Base-by-base conservation (phyloP, 1,140 invertebrate species). In the Drosophila nigromelanica region DNA sequence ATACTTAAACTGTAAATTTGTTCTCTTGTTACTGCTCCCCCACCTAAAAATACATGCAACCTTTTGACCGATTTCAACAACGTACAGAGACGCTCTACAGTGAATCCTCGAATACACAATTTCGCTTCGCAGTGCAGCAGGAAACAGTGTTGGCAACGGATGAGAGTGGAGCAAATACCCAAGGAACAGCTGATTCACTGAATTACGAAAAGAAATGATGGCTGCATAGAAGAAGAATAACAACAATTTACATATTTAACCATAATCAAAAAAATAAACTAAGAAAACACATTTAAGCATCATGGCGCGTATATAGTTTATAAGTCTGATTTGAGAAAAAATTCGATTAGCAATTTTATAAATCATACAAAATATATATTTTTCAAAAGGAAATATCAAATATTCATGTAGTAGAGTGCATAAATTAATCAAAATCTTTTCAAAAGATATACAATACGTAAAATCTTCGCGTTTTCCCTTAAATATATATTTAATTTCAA, bases 1-100 rank as follows among this genome's bases (percentile, higher is more conserved):
- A 77, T 86, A 73, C 80, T 78, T 64, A 89, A 89, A 70, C 79
- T 89, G 72, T 69, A 79, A 73, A 76, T 90, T 76, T 90, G 51
- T 90, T 79, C 81, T 90, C 70, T 81, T 86, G 62, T 89, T 85
- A 89, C 64, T 73, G 62, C 62, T 37, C 77, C 59, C 24, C 21
- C 48, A 24, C 56, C 50, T 2, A 12, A 12, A 35, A 40, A 75
- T 73, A 78, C 80, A 89, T 82, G 78, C 82, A 80, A 83, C 68
- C 76, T 71, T 78, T 56, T 70, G 42, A 40, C 30, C 47, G 60
- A 69, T 68, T 56, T 58, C 14, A 24, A 43, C 51, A 60, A 37
- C 30, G 11, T 51, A 69, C 64, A 81, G 83, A 87, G 80, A 87
- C 69, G 76, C 83, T 87, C 59, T 87, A 89, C 83, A 86, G 87